Conservation (phyloP, 2,113 vertebrate genomes). For the Osmerus mordax region DNA sequence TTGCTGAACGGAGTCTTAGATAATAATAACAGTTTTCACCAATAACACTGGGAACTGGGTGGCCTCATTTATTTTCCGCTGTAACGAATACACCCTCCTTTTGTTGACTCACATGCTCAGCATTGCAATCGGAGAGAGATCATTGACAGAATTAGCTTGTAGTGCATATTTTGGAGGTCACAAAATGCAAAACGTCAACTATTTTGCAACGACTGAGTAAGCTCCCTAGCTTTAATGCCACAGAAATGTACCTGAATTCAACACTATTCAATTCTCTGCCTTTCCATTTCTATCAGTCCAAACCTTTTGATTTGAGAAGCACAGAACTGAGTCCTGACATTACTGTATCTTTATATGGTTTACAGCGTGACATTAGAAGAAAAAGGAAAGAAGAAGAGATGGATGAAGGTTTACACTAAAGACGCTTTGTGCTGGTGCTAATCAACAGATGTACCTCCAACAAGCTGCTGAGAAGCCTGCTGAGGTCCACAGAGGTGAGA, state of each 20-base stretch:
- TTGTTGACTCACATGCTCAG: neutral
- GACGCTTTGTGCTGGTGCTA: neutral
- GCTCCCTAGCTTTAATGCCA: too few relatives aligned
- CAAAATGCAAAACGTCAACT: neutral
- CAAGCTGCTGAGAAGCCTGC: constrained; percentile 10
- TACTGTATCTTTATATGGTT: too few relatives aligned
- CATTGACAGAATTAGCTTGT: neutral
- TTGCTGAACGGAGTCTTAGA: constrained; percentile 9
- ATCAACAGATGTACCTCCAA: constrained; percentile 44
- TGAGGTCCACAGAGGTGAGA: constrained; percentile 22
- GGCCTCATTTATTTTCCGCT: constrained; percentile 12
- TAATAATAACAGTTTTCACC: constrained; percentile 25
- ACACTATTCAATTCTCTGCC: too few relatives aligned
- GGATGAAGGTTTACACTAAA: neutral
- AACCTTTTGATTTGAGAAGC: too few relatives aligned
- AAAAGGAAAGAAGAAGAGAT: neutral
- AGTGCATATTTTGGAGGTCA: neutral
- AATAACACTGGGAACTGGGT: constrained; percentile 5
- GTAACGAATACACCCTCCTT: neutral
- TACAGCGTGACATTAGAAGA: neutral
- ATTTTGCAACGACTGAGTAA: too few relatives aligned
- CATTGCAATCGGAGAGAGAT: neutral
- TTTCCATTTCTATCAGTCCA: too few relatives aligned
- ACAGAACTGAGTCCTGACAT: too few relatives aligned
- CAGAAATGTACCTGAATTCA: too few relatives aligned